Base-by-base conservation (phyloP, 2,888 invertebrate genomes). In the Meiosimyza decipiens region DNA sequence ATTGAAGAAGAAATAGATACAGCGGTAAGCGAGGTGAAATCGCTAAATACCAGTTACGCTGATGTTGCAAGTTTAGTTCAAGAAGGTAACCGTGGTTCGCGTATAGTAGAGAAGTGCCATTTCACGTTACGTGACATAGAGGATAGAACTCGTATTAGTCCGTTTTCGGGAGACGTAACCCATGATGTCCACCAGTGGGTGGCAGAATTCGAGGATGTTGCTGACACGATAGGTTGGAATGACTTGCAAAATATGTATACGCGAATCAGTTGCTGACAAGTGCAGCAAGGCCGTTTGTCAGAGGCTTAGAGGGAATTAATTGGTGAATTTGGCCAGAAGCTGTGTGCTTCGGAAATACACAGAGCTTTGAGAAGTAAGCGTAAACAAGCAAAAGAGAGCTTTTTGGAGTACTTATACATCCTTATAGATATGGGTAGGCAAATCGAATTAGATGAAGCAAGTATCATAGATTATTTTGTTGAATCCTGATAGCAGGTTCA, bases 241-340 rank as follows among this genome's bases (percentile, higher is more conserved):
- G n/a, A 22, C 3, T 60, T 75, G 12, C 71, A 73, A 16, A 72
- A 13, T 74, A 16, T 57, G 40, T 76, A 2, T 75, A 73, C 49
- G 74, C 62, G 1, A 75, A 73, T 22, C 76, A 77, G 55, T 59
- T 70, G 13, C 28, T 74, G 12, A 73, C 62, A 22, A 67, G 74
- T 6, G 68, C 70, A 6, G 75, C 73, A 2, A 75, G 72, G 60
- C 28, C 73, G 16, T 70, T 75, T 52, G 22, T 73, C 0, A 51
- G 71, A 15, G 51, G 76, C 15, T 51, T 63, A 54, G 2, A 22
- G 22, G 2, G 22, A 1, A 22, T 22, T 22, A 22, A 22, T 22
- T 22, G 64, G 68, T 1, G 73, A 75, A 55, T 77, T 75, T 60
- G 47, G 62, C 9, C 49, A 59, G 52, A 64, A 68, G 15, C 13